Conservation (phyloP, 1,140 invertebrate species). For the Zaprionus inermis region DNA sequence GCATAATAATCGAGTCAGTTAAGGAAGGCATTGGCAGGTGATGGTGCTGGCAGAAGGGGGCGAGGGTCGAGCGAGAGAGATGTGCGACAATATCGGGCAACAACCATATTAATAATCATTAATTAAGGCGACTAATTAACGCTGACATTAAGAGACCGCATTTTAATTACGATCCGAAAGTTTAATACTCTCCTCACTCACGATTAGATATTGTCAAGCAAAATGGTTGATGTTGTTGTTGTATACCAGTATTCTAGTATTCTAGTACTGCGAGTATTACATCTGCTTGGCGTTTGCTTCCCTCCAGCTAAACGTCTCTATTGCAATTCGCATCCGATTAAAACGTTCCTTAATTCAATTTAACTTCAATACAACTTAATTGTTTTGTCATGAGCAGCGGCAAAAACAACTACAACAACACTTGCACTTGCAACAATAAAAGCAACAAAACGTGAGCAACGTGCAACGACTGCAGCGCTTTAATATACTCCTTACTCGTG, state of each 20-base stretch:
- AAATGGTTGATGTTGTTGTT: not conserved
- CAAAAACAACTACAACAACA: conserved; percentile 28
- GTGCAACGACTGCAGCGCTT: conserved; percentile 32
- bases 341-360: conserved; percentile 72
- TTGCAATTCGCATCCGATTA: conserved; percentile 53
- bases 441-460: conserved; percentile 31
- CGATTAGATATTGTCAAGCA: not conserved
- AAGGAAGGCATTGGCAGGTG: not conserved
- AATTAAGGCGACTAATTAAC: conserved; percentile 81
- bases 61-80: too few relatives aligned
- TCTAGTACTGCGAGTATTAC: not conserved
- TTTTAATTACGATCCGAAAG: conserved; percentile 61
- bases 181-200: not conserved
- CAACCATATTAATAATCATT: conserved; percentile 82
- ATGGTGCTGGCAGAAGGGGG: not conserved
- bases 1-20: conserved; percentile 71
- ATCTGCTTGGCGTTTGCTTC: too few relatives aligned
- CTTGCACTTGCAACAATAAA: conserved; percentile 4
- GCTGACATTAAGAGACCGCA: conserved; percentile 80
- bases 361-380: conserved; percentile 63
- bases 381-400: conserved; percentile 66
- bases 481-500: not conserved
- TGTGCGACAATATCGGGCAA: conserved; percentile 54
- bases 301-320: conserved; percentile 51
- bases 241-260: conserved; percentile 12